Percentiles rank a stretch among this genome's conserved stretches.
phyloP scores from a whole-genome alignment of 2,113 vertebrate species.

The Columbina picui region DNA sequence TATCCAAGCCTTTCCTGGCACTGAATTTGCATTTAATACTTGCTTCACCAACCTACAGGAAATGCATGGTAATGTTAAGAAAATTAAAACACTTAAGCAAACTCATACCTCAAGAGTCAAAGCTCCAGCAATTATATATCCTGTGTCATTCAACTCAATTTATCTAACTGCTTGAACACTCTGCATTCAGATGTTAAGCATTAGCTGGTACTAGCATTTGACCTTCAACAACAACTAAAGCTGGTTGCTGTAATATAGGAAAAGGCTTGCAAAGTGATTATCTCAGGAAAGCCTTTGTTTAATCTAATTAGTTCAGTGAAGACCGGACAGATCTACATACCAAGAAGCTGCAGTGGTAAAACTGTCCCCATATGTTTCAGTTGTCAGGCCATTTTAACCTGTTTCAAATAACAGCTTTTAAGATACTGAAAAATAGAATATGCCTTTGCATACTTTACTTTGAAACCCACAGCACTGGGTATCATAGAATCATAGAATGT shows the following conservation, averaged over 20 bases:
- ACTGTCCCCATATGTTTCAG: background rate
- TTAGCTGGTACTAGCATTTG: slow-evolving; percentile 64
- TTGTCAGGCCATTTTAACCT: background rate
- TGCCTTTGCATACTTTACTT: background rate
- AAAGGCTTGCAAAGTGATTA: slow-evolving; percentile 79
- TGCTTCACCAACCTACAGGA: background rate
- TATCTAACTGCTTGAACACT: background rate
- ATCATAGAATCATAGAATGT: too few relatives aligned
- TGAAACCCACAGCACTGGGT: background rate
- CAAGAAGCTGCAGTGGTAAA: slow-evolving; percentile 4
- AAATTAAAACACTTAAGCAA: background rate
- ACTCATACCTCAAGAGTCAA: background rate
- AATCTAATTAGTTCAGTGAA: slow-evolving; percentile 80
- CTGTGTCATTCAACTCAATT: background rate
- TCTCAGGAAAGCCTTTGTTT: slow-evolving; percentile 80
- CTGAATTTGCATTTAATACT: background rate
- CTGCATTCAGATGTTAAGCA: slow-evolving; percentile 5
- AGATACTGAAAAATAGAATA: background rate
- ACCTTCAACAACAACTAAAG: slow-evolving; percentile 80
- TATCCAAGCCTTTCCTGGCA: background rate
- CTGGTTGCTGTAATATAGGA: slow-evolving; percentile 65
- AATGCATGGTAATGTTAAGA: background rate
- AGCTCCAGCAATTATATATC: background rate
- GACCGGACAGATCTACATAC: slow-evolving; percentile 46
- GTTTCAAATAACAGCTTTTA: background rate